These are phyloP conservation scores for Leiothrix lutea DNA, from an alignment of 2,113 vertebrate genomes.

Conservation along the genomic window DNA sequence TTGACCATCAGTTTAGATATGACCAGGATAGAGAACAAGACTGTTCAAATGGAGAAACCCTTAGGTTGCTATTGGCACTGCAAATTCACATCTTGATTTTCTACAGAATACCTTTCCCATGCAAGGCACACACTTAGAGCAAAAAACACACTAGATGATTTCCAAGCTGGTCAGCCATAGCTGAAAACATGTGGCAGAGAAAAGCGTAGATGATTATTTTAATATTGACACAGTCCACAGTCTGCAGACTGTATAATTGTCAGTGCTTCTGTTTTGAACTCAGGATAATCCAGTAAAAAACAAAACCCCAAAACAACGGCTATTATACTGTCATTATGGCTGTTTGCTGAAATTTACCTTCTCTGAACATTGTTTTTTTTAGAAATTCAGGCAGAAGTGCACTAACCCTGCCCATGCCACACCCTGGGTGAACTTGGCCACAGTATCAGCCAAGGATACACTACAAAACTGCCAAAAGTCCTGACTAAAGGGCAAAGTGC, in stretches of 20 bases:
- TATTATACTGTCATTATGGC: not conserved
- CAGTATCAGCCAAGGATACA: not conserved
- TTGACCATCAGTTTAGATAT: not conserved
- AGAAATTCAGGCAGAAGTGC: not conserved
- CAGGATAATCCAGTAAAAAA: not conserved
- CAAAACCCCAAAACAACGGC: not conserved
- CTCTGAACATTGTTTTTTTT: not conserved
- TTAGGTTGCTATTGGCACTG: not conserved
- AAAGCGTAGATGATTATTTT: not conserved
- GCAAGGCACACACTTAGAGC: not conserved
- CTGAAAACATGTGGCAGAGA: not conserved
- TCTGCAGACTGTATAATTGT: not conserved
- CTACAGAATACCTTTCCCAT: not conserved
- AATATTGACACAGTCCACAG: not conserved
- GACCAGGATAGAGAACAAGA: not conserved
- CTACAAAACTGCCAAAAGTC: not conserved
- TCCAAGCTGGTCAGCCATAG: not conserved
- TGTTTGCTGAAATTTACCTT: not conserved
- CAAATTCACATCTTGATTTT: not conserved
- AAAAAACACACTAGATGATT: not conserved
- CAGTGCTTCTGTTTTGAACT: not conserved
- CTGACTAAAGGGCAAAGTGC: not conserved
- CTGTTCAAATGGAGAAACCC: not conserved
- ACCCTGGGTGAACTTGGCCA: not conserved
- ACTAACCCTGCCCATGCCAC: not conserved